Conservation (phyloP, 2,797 vertebrate genomes). For the Somateria mollissima region DNA sequence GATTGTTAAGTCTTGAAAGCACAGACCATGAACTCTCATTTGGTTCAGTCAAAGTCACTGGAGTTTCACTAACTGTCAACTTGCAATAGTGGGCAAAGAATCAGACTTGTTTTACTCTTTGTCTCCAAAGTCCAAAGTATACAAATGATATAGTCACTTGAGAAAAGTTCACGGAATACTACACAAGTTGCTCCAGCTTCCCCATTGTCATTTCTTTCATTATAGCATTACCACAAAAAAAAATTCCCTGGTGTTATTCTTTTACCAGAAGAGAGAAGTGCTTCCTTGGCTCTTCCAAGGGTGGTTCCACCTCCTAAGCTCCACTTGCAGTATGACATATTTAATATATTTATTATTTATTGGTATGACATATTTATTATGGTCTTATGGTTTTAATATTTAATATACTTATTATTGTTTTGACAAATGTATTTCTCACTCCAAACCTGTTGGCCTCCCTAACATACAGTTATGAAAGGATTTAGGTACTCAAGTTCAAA, state of each 20-base stretch:
- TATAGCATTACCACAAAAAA: background rate
- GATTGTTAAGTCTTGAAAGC: constrained; percentile 52
- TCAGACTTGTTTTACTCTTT: background rate
- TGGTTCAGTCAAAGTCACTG: constrained; percentile 37
- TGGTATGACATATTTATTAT: background rate
- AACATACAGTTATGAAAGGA: background rate
- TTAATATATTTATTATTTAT: background rate
- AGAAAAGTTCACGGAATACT: background rate
- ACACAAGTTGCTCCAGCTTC: background rate
- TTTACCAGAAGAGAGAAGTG: background rate
- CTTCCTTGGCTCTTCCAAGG: background rate
- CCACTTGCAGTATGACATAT: background rate
- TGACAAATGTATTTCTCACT: background rate
- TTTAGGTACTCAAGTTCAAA: accelerated
- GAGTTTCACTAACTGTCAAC: constrained; percentile 3
- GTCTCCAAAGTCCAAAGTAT: background rate
- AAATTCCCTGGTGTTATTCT: background rate
- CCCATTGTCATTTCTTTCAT: background rate
- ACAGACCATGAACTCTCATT: constrained; percentile 47
- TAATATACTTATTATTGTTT: background rate
- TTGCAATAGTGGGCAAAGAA: background rate
- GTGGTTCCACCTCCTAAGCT: background rate
- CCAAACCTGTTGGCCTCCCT: background rate
- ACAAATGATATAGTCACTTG: background rate
- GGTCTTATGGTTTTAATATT: background rate